Base-by-base conservation (phyloP, 2,888 invertebrate genomes). In the Lymantria monacha region DNA sequence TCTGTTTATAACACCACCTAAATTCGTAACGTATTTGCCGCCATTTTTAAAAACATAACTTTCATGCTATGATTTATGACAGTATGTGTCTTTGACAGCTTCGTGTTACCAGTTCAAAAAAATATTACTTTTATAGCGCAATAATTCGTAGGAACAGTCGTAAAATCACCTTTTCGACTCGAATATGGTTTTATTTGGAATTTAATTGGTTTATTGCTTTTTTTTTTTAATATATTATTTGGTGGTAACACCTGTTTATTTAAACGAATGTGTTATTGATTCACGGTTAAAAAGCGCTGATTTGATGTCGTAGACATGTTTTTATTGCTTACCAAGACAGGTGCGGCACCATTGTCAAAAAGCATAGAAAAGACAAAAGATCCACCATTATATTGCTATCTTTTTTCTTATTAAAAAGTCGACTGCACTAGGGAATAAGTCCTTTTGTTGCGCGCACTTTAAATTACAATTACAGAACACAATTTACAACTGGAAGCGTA, bases 41-140 rank as follows among this genome's bases (percentile, higher is more conserved):
- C 45, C 36, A 37, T 56, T 51, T 69, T 69, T 66, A 54, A 63
- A 66, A 69, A 66, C 61, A 69, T 63, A 67, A 65, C 48, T 44
- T 30, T 51, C 46, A 43, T 58, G 49, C 40, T 38, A 46, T 61
- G 59, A 66, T 69, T 66, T 66, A 66, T 48, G 61, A 40, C 46
- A 2, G 22, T 52, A 59, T 58, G 50, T 61, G 69, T 51, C 11
- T 65, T 55, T 66, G 69, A 66, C 59, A 68, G 59, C 46, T 46
- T 46, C 36, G 51, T 68, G 66, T 59, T 65, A 53, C 69, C 46
- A 68, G 55, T 22, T 65, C 53, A 62, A 66, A 66, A 65, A 68
- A 56, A 53, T 51, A 49, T 59, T 48, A 52, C 46, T 59, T 68
- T 66, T 68, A 62, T 65, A 50, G 53, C 52, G 59, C 55, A 57